Conservation (phyloP, 2,113 vertebrate species). For the Eublepharis macularius region DNA sequence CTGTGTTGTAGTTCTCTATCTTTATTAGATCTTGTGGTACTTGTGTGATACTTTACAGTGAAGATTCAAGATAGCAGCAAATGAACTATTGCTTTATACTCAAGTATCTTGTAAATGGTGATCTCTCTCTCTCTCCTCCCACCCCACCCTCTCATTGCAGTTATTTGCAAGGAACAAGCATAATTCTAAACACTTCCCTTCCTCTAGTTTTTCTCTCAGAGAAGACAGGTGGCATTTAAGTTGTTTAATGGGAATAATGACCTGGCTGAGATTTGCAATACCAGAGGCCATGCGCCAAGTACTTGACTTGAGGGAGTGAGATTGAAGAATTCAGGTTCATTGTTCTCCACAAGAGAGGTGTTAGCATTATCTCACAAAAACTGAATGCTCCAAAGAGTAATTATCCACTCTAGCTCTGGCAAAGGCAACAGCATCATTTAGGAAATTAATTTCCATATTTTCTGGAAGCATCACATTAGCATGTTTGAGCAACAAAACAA, state of each 20-base stretch:
- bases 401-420: constrained; percentile 19
- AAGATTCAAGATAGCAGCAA: constrained; percentile 26
- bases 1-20: constrained; percentile 39
- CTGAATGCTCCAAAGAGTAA: not conserved
- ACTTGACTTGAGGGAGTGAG: constrained; percentile 16
- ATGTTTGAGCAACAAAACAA: constrained; percentile 39
- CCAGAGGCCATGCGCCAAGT: not conserved
- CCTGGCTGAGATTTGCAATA: constrained; percentile 29
- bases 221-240: constrained; percentile 4
- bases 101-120: not conserved
- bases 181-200: constrained; percentile 15
- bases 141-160: not conserved
- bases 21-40: constrained; percentile 31
- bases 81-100: not conserved
- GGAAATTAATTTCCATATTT: constrained; percentile 49
- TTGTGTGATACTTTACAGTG: constrained; percentile 26
- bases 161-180: not conserved
- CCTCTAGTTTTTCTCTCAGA: constrained; percentile 9
- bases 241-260: constrained; percentile 14
- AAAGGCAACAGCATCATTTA: constrained; percentile 22
- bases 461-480: constrained; percentile 30
- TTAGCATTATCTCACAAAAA: constrained; percentile 40
- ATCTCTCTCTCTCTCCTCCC: not conserved
- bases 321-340: constrained; percentile 12
- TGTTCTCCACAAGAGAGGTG: not conserved